These are phyloP conservation scores for Gasterosteus aculeatus DNA, from an alignment of 2,113 vertebrate species.

Conservation along the genomic window DNA sequence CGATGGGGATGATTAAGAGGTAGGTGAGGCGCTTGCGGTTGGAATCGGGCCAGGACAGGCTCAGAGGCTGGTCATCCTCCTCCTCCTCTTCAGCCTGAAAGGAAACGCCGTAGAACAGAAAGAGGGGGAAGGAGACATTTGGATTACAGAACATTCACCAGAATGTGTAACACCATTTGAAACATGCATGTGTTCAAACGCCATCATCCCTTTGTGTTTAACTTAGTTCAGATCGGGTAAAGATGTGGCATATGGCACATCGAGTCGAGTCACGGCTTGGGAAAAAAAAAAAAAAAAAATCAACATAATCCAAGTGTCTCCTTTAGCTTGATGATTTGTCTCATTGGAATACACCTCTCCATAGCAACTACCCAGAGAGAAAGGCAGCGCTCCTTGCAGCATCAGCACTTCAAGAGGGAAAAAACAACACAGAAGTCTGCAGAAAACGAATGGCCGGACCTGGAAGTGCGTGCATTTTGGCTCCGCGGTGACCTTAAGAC, in stretches of 20 bases:
- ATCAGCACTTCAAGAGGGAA: neutral
- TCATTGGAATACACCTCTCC: constrained; percentile 22
- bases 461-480: constrained; percentile 14
- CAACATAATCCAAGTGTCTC: constrained; percentile 18
- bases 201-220: neutral
- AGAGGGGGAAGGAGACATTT: neutral
- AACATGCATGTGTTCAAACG: neutral
- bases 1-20: constrained; percentile 88
- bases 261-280: constrained; percentile 16
- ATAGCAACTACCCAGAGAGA: constrained; percentile 31
- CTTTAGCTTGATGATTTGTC: constrained; percentile 19
- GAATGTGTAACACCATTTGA: neutral
- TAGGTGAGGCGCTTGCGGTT: constrained; percentile 88
- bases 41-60: constrained; percentile 89
- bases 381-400: constrained; percentile 12
- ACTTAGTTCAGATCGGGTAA: constrained; percentile 10
- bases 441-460: constrained; percentile 30
- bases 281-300: neutral
- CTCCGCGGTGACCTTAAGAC: constrained; percentile 46
- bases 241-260: neutral
- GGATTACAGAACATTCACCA: neutral
- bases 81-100: constrained; percentile 84
- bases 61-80: constrained; percentile 90
- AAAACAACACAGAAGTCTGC: constrained; percentile 20
- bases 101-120: constrained; percentile 11